These are phyloP conservation scores for Gasterosteus aculeatus DNA, from an alignment of 2,113 vertebrate genomes.

Conservation along the genomic window DNA sequence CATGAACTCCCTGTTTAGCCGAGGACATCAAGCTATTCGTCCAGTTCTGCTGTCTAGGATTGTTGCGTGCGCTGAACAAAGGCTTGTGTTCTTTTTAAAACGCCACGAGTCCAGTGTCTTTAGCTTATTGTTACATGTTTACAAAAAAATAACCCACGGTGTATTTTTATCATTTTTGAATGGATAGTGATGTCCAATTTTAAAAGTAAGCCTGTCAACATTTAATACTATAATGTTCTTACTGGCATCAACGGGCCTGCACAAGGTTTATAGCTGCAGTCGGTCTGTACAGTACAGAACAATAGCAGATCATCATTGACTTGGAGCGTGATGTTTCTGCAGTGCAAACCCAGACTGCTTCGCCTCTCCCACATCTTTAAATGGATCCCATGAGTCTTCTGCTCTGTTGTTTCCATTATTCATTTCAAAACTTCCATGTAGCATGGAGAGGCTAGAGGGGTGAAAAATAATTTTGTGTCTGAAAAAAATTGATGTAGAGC, in stretches of 20 bases:
- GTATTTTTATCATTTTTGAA: conserved; percentile 27
- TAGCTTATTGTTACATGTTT: conserved; percentile 4
- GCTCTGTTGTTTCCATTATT: conserved; percentile 84
- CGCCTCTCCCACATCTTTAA: conserved; percentile 79
- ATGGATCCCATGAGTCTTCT: conserved; percentile 79
- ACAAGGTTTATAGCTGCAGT: conserved; percentile 22
- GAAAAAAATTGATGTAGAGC: conserved; percentile 70
- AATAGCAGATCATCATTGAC: conserved; percentile 67
- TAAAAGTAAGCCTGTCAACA: conserved; percentile 33
- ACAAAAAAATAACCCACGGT: conserved; percentile 7
- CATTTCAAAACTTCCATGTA: conserved; percentile 79
- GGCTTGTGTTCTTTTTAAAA: conserved; percentile 4
- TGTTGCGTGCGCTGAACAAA: conserved; percentile 24
- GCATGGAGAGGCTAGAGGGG: conserved; percentile 74
- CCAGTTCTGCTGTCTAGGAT: conserved; percentile 19
- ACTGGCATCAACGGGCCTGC: conserved; percentile 20
- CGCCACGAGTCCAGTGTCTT: conserved; percentile 5
- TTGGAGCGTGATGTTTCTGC: conserved; percentile 60
- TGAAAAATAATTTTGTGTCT: conserved; percentile 80
- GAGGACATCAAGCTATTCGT: conserved; percentile 57
- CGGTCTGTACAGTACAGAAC: conserved; percentile 45
- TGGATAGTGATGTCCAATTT: conserved; percentile 13
- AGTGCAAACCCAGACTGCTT: conserved; percentile 70
- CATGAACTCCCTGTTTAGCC: conserved; percentile 47
- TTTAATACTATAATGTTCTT: conserved; percentile 21